Base-by-base conservation (phyloP, 2,113 vertebrate species). In the Upupa epops region DNA sequence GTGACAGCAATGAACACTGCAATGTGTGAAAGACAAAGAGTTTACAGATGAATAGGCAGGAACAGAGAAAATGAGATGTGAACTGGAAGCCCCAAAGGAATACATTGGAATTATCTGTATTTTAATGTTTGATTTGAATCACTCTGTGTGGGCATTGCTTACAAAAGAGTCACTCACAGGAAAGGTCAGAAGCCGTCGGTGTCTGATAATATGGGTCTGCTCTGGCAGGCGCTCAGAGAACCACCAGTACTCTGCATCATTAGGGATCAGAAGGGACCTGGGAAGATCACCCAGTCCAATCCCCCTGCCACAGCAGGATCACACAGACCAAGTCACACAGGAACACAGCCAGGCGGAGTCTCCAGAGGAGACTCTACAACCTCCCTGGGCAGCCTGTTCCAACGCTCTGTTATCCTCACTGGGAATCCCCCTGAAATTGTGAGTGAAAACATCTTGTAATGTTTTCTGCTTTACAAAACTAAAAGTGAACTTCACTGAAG, bases 131-230 rank as follows among this genome's bases (percentile, higher is more conserved):
- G 71, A 31, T 91, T 96, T 94, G 73, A 86, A 74, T 90, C 65
- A 74, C 37, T 86, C 48, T 65, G 45, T 71, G 52, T 54, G 54
- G 75, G 21, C 45, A 68, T 72, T 71, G 65, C 83, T 95, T 88
- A 51, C 65, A 92, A 89, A 73, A n/a, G 49, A 88, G 69, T 26
- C 73, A 83, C 73, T 52, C 22, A 32, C 37, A 60, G 61, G 32
- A 94, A 96, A 95, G 83, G 89, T 84, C 92, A 92, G 73, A 88
- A 94, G 93, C 95, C 78, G 40, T 60, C 69, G 59, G 14, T 68
- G 58, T 86, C 72, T 71, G 69, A 59, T 9, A 70, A 32, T 13
- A 63, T n/a, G n/a, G 40, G 17, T 52, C 34, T 63, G 34, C 66
- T 71, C 61, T 74, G 83, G 52, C 54, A 74, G 45, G 29, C 18